Conservation (phyloP, 2,797 vertebrate genomes). For the Spondyliosoma cantharus region DNA sequence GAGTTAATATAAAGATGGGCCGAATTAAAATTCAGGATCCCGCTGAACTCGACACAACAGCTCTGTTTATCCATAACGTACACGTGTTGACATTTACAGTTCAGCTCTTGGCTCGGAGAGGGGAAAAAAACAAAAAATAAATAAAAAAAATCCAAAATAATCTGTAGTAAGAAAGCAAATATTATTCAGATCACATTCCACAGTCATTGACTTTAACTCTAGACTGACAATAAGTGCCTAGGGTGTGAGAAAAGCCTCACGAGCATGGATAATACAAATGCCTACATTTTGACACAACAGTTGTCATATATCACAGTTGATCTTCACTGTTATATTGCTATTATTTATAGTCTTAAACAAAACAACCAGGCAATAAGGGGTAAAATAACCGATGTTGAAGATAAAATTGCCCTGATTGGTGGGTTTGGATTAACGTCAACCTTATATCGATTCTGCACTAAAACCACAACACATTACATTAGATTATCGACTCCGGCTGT, state of each 20-base stretch:
- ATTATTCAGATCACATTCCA: neutral
- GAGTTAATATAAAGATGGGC: neutral
- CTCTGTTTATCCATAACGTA: neutral
- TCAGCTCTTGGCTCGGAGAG: neutral
- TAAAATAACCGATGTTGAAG: neutral
- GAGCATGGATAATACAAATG: neutral
- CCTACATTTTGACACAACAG: neutral
- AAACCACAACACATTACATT: neutral
- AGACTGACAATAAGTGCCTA: neutral
- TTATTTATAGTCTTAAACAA: neutral
- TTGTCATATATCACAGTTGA: neutral
- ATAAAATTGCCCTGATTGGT: neutral
- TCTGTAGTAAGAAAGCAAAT: neutral
- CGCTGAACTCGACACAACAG: neutral
- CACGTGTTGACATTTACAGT: constrained; percentile 20
- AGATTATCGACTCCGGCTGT: neutral
- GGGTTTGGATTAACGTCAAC: neutral
- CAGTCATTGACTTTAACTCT: neutral
- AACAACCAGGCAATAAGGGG: neutral
- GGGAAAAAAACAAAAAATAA: no score
- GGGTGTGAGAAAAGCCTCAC: neutral
- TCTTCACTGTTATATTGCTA: no score
- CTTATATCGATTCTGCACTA: neutral
- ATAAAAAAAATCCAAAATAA: neutral
- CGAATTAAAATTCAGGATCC: neutral